phyloP scores from a whole-genome alignment of 1,140 invertebrate species.

The Sinonovacula constricta region DNA sequence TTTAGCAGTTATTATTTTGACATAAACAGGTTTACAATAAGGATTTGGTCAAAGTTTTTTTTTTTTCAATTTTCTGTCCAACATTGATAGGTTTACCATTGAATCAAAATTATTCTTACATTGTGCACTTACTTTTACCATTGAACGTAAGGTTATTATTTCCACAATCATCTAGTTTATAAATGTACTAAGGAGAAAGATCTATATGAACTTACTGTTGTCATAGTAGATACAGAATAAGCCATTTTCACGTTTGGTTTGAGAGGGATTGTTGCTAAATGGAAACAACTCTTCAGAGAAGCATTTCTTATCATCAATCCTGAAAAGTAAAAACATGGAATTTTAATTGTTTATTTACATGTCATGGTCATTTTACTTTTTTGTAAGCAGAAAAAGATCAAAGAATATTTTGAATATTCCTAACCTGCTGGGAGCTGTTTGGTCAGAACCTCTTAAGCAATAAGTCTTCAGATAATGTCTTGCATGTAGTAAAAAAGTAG shows the following conservation, averaged over 20 bases:
- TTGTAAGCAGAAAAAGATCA: not conserved
- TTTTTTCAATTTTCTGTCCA: not conserved
- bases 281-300: conserved; percentile 44
- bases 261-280: conserved; percentile 49
- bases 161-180: not conserved
- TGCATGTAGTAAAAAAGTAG: not conserved
- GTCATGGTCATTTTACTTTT: not conserved
- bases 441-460: not conserved
- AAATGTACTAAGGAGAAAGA: not conserved
- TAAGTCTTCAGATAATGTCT: not conserved
- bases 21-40: not conserved
- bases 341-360: not conserved
- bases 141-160: too few relatives aligned
- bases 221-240: conserved; percentile 60
- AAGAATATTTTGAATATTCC: not conserved
- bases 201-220: conserved; percentile 56
- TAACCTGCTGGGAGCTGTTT: not conserved
- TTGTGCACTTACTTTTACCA: too few relatives aligned
- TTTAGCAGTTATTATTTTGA: not conserved
- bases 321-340: conserved; percentile 4
- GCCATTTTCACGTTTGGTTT: conserved; percentile 2
- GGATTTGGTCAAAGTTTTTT: not conserved
- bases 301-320: conserved; percentile 53
- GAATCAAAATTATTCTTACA: not conserved
- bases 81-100: not conserved